Conservation (phyloP, 2,888 invertebrate genomes). For the Serripes groenlandicus region DNA sequence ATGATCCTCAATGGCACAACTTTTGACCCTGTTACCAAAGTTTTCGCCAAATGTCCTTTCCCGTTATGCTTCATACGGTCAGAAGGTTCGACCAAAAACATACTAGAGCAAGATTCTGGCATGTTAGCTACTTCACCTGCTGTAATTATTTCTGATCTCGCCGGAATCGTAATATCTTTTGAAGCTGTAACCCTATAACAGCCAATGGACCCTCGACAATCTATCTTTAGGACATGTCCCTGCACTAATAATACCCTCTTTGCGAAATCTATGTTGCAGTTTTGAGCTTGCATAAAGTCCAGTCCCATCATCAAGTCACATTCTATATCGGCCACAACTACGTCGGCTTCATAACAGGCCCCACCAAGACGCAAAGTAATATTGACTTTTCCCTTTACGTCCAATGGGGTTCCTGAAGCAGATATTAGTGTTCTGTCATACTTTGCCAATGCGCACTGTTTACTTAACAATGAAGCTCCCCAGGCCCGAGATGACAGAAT, state of each 20-base stretch:
- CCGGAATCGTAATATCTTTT: background rate
- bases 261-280: slow-evolving; percentile 17
- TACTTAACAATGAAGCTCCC: background rate
- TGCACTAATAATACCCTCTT: background rate
- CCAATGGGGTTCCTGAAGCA: slow-evolving; percentile 26
- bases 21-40: background rate
- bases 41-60: background rate
- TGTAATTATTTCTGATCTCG: slow-evolving; percentile 4
- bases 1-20: background rate
- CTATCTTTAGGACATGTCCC: background rate
- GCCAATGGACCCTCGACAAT: slow-evolving; percentile 1
- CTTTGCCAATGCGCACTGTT: background rate
- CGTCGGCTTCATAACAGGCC: slow-evolving; percentile 13
- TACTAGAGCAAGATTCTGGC: no score
- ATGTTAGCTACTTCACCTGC: background rate
- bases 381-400: slow-evolving; percentile 17
- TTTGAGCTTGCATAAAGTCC: slow-evolving; percentile 22
- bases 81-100: background rate
- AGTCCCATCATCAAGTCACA: slow-evolving; percentile 28
- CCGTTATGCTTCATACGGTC: background rate
- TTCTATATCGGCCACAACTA: slow-evolving; percentile 34
- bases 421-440: slow-evolving; percentile 21
- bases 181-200: background rate
- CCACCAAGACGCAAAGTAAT: slow-evolving; percentile 6
- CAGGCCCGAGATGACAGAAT: slow-evolving; percentile 25